Evolutionary conservation across 2,888 invertebrate genomes (phyloP).

Genomic region (Drosophila suboccidentalis): DNA sequence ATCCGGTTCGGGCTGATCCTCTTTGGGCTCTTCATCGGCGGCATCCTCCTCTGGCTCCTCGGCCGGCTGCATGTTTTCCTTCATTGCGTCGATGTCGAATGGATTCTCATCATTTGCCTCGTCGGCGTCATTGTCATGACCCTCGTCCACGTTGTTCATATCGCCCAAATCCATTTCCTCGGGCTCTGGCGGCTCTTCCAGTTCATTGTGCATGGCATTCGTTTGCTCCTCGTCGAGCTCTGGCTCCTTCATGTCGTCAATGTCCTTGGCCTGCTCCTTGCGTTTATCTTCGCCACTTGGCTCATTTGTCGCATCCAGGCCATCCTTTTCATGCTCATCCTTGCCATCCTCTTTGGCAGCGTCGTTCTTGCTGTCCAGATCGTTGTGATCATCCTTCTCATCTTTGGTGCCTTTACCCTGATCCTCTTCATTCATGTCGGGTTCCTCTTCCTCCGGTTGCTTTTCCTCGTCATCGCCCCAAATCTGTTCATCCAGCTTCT

Average conservation of each 20-base stretch:
- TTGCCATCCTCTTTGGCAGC: conserved; percentile 86
- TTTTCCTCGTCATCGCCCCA: conserved; percentile 95
- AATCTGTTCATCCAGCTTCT: conserved; percentile 92
- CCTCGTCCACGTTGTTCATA: conserved; percentile 92
- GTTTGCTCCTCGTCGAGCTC: conserved; percentile 92
- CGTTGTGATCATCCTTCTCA: conserved; percentile 88
- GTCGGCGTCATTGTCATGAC: conserved; percentile 87
- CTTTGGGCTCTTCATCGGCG: conserved; percentile 86
- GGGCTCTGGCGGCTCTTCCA: conserved; percentile 92
- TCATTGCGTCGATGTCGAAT: conserved; percentile 94
- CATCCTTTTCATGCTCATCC: conserved; percentile 87
- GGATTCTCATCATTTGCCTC: conserved; percentile 91
- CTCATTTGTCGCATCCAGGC: conserved; percentile 84
- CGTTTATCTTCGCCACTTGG: conserved; percentile 80
- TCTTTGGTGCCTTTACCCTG: conserved; percentile 91
- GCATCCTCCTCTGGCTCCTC: conserved; percentile 82
- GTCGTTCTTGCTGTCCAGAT: conserved; percentile 86
- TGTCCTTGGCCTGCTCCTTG: conserved; percentile 88
- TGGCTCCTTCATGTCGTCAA: conserved; percentile 93
- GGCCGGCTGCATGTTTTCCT: conserved; percentile 86
- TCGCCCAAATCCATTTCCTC: conserved; percentile 96
- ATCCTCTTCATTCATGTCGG: conserved; percentile 88
- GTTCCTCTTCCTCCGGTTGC: conserved; percentile 88
- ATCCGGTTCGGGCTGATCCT: conserved; percentile 86
- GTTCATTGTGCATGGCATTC: conserved; percentile 93